Conservation (phyloP, 2,113 vertebrate species). For the Pogonocichla stellata region DNA sequence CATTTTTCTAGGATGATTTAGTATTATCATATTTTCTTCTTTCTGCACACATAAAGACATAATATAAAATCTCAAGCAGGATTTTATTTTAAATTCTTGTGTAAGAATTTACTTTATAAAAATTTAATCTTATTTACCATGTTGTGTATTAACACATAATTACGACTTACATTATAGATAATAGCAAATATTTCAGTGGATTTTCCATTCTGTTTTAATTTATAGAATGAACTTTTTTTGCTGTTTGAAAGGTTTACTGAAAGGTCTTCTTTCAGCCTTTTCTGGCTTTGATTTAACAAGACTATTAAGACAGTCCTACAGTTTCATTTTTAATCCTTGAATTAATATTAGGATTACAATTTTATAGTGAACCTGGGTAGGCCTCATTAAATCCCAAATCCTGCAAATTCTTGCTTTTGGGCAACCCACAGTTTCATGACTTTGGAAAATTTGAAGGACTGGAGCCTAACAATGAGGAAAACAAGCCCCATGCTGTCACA, state of each 20-base stretch:
- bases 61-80: background rate
- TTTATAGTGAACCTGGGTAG: background rate
- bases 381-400: background rate
- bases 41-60: fast-evolving
- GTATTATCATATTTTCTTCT: background rate
- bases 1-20: background rate
- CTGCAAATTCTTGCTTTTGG: background rate
- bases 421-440: background rate
- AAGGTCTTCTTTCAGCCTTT: background rate
- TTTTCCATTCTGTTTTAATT: background rate
- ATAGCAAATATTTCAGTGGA: background rate
- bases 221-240: background rate
- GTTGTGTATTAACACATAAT: background rate
- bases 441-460: background rate
- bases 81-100: background rate
- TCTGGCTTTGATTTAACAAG: background rate
- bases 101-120: background rate
- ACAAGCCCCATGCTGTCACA: background rate
- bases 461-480: background rate
- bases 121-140: background rate
- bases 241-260: background rate
- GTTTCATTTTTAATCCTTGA: background rate
- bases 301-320: background rate
- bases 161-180: background rate
- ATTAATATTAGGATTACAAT: background rate